Conservation (phyloP, 2,797 vertebrate genomes). For the Heterohyrax brucei region DNA sequence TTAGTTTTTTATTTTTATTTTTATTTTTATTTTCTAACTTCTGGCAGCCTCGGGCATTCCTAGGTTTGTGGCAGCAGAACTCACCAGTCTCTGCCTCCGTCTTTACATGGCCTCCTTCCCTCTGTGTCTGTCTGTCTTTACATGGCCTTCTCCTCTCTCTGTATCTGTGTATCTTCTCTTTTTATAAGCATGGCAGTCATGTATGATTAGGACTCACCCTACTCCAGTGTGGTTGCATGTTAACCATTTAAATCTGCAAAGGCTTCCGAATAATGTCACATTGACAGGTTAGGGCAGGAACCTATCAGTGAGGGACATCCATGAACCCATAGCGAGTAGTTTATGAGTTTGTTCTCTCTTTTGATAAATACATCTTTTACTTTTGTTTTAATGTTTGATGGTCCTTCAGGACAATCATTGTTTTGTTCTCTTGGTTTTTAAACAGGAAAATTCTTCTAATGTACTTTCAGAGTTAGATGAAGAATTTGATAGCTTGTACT, state of each 20-base stretch:
- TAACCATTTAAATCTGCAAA: not conserved
- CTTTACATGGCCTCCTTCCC: not conserved
- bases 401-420: constrained; percentile 53
- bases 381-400: constrained; percentile 42
- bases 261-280: not conserved
- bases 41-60: not conserved
- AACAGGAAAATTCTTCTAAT: constrained; percentile 94
- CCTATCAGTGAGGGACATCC: not conserved
- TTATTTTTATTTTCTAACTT: not conserved
- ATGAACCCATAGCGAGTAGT: not conserved
- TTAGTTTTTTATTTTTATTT: no score
- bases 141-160: not conserved
- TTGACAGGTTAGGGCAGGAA: not conserved
- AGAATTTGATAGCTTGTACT: constrained; percentile 95
- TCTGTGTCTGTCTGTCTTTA: not conserved
- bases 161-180: not conserved
- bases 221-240: not conserved
- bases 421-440: constrained; percentile 64
- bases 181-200: not conserved
- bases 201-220: not conserved
- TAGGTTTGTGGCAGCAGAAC: not conserved
- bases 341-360: constrained; percentile 3
- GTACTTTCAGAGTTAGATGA: constrained; percentile 95
- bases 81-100: not conserved
- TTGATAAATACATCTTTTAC: constrained; percentile 9